Conservation (phyloP, 2,888 invertebrate species). For the Cyclophora albipunctata region DNA sequence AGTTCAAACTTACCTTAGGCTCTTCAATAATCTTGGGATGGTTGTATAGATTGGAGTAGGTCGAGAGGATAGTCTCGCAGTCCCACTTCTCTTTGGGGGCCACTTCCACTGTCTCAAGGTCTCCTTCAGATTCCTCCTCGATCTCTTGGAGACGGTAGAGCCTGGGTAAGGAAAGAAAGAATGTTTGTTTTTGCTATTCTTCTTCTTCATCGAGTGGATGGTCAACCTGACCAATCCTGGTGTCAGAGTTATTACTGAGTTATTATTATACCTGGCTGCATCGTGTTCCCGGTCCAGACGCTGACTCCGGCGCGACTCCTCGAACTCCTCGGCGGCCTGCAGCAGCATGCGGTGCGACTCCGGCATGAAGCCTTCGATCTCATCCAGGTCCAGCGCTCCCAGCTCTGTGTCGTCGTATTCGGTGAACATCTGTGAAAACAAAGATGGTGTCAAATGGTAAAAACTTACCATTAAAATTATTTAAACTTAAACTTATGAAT, state of each 20-base stretch:
- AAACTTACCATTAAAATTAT: too few relatives aligned
- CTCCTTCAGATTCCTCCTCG: slow-evolving; percentile 70
- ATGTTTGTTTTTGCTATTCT: too few relatives aligned
- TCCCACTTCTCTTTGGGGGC: slow-evolving; percentile 86
- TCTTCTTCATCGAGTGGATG: too few relatives aligned
- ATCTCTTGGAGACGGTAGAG: slow-evolving; percentile 63
- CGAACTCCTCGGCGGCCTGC: slow-evolving; percentile 84
- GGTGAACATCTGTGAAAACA: slow-evolving; percentile 73
- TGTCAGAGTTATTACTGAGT: too few relatives aligned
- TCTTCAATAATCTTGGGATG: slow-evolving; percentile 91
- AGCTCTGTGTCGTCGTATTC: slow-evolving; percentile 92
- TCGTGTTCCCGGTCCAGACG: slow-evolving; percentile 75
- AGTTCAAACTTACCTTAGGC: slow-evolving; percentile 67
- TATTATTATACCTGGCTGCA: slow-evolving; percentile 68
- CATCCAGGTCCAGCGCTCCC: slow-evolving; percentile 92
- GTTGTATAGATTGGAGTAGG: slow-evolving; percentile 93
- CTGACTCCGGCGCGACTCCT: slow-evolving; percentile 71
- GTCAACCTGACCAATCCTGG: too few relatives aligned
- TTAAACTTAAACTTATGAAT: too few relatives aligned
- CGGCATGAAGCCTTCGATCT: slow-evolving; percentile 87
- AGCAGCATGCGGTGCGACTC: slow-evolving; percentile 81
- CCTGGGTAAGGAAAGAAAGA: slow-evolving; percentile 25
- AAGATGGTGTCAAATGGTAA: neutral
- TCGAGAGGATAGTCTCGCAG: slow-evolving; percentile 92
- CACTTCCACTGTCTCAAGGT: slow-evolving; percentile 76